Percentiles rank a stretch among this genome's conserved stretches.
These are phyloP conservation scores for Octopus bimaculoides DNA, from an alignment of 1,140 invertebrate genomes.

Conservation along the genomic window DNA sequence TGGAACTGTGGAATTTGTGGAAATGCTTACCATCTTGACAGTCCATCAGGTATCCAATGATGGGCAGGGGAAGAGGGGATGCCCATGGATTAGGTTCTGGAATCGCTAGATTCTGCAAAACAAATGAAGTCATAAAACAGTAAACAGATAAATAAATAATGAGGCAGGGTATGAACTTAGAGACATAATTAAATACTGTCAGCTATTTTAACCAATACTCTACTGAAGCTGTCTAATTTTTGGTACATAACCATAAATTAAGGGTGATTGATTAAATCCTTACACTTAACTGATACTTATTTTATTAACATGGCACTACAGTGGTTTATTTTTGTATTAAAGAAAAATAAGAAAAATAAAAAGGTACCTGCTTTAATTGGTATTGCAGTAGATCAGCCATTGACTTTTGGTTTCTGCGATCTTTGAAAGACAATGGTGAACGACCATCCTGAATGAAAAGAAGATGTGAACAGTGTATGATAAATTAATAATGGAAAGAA, in stretches of 20 bases:
- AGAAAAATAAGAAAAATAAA: too few relatives aligned
- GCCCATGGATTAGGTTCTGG: conserved; percentile 43
- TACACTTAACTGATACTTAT: too few relatives aligned
- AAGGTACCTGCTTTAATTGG: conserved; percentile 32
- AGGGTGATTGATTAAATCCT: too few relatives aligned
- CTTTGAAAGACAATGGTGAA: conserved; percentile 41
- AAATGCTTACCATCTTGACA: conserved; percentile 29
- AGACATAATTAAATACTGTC: too few relatives aligned
- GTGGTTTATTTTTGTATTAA: too few relatives aligned
- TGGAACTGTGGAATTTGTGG: conserved; percentile 18
- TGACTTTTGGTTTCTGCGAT: conserved; percentile 28
- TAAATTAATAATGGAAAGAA: background rate
- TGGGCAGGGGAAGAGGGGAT: conserved; percentile 37
- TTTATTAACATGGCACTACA: too few relatives aligned
- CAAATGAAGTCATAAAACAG: background rate
- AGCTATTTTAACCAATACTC: too few relatives aligned
- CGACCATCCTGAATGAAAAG: conserved; percentile 34
- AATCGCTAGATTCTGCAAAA: conserved; percentile 34
- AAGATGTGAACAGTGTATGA: background rate
- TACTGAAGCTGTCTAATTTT: too few relatives aligned
- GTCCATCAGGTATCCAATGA: conserved; percentile 38
- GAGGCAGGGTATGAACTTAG: too few relatives aligned
- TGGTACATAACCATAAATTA: too few relatives aligned
- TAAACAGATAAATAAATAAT: background rate
- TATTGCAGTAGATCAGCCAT: conserved; percentile 36